phyloP scores from a whole-genome alignment of 2,797 vertebrate genomes.

The Pogonophryne albipinna region DNA sequence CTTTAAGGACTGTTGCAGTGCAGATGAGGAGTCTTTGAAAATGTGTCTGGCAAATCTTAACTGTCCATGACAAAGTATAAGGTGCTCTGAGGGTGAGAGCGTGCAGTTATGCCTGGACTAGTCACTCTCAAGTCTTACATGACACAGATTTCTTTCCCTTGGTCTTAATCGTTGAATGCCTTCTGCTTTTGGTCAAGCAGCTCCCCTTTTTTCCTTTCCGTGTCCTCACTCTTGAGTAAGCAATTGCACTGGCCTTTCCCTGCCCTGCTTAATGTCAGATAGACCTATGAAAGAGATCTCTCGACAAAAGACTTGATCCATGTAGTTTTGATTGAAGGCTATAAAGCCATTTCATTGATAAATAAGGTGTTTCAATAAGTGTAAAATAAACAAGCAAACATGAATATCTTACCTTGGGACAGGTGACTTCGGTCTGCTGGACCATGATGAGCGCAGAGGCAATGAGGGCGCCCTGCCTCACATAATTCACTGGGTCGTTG shows the following conservation, averaged over 20 bases:
- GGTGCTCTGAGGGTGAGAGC: conserved; percentile 15
- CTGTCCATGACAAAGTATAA: conserved; percentile 38
- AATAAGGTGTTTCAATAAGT: not conserved
- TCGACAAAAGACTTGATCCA: not conserved
- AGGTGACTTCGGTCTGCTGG: conserved; percentile 97
- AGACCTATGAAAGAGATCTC: not conserved
- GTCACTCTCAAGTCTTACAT: conserved; percentile 16
- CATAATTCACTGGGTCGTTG: conserved; percentile 98
- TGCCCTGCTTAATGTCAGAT: conserved; percentile 3
- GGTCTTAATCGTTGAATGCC: not conserved
- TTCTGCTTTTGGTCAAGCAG: conserved; percentile 26
- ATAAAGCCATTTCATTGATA: not conserved
- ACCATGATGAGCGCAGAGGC: conserved; percentile 98
- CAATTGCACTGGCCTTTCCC: conserved; percentile 2
- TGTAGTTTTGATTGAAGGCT: not conserved
- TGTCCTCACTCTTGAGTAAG: not conserved
- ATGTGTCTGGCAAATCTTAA: conserved; percentile 62
- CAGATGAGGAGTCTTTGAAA: conserved; percentile 53
- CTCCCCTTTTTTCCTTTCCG: not conserved
- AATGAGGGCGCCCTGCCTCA: conserved; percentile 97
- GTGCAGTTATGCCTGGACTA: conserved; percentile 28
- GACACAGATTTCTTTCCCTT: conserved; percentile 12
- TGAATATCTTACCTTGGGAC: conserved; percentile 91
- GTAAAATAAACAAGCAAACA: not conserved
- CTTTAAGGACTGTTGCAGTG: conserved; percentile 31